Conservation (phyloP, 2,797 vertebrate genomes). For the Hirundo rustica region DNA sequence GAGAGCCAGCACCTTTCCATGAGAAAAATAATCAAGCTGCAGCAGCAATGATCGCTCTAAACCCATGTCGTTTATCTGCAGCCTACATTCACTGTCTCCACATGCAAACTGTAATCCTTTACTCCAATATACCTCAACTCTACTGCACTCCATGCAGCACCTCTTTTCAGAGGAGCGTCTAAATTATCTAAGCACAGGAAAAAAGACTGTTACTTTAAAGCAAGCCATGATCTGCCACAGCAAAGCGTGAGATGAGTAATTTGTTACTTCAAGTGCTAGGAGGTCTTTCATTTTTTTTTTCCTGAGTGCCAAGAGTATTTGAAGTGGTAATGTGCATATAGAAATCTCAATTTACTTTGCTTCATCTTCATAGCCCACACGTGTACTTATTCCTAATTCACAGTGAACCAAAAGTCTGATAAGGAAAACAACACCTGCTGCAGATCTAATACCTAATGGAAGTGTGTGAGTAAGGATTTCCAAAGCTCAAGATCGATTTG, state of each 20-base stretch:
- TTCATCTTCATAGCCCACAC: not conserved
- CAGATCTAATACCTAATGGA: not conserved
- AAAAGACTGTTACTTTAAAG: slow-evolving; percentile 43
- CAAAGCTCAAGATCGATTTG: not conserved
- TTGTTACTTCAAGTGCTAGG: slow-evolving; percentile 22
- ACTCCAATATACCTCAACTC: slow-evolving; percentile 8
- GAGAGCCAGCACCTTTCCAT: not conserved
- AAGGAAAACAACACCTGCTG: not conserved
- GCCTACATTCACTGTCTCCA: slow-evolving; percentile 28
- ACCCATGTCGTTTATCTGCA: slow-evolving; percentile 31
- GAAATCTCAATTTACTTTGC: slow-evolving; percentile 19
- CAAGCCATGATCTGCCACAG: slow-evolving; percentile 14
- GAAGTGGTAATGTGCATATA: not conserved
- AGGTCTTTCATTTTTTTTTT: not conserved
- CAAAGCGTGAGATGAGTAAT: not conserved
- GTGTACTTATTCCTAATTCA: not conserved
- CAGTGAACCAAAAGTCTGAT: not conserved
- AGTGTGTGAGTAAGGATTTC: not conserved
- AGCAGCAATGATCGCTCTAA: slow-evolving; percentile 25
- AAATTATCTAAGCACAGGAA: not conserved
- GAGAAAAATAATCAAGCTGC: slow-evolving; percentile 53
- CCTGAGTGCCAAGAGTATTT: not conserved
- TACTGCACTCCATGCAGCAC: not conserved
- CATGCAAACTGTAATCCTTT: slow-evolving; percentile 36
- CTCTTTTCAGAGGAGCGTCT: not conserved